Evolutionary conservation across 2,888 invertebrate genomes (phyloP), one percentile per base, ranked within the genome.

Genomic region (Himalopsyche japonica): DNA sequence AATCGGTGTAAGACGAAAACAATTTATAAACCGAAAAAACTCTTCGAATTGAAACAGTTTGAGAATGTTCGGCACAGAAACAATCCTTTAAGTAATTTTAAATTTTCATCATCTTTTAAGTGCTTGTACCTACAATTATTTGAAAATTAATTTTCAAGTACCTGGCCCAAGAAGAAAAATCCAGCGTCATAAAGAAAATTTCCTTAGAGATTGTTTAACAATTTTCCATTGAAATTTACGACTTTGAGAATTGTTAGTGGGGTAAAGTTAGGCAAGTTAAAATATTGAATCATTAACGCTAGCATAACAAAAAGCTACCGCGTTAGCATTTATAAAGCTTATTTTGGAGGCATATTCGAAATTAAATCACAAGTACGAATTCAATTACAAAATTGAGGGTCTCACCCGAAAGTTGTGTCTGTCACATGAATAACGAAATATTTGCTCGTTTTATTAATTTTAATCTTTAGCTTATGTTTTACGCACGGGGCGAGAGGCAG

Each of bases 381-480:
- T 76, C 24, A 76, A 76, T 76, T 76, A 76, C 76, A 30, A 76
- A 76, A 76, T 76, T 76, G 76, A 76, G 76, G 76, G 76, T 76
- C 57, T 76, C 76, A 34, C 30, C 32, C 32, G 76, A 76, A 76
- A 76, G 34, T 76, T 76, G 76, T 76, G 76, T 27, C 76, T 32
- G 76, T 76, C 76, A 34, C 76, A 76, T 34, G 76, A 76, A 34
- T 76, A 76, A 76, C 76, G 76, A 76, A 76, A 76, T 76, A 76
- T 76, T 76, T 76, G 76, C 76, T 76, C 76, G 34, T 76, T 76
- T 76, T 34, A 76, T 76, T 76, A 76, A 76, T 76, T 76, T 76
- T 76, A 76, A 76, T 76, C 76, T 76, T 76, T 27, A 34, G 34
- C 76, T 76, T 76, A 76, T 34, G 30, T 57, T 57, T 57, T 57